These are phyloP conservation scores for Acanthurus lineatus DNA, from an alignment of 2,797 vertebrate genomes.

Conservation along the genomic window DNA sequence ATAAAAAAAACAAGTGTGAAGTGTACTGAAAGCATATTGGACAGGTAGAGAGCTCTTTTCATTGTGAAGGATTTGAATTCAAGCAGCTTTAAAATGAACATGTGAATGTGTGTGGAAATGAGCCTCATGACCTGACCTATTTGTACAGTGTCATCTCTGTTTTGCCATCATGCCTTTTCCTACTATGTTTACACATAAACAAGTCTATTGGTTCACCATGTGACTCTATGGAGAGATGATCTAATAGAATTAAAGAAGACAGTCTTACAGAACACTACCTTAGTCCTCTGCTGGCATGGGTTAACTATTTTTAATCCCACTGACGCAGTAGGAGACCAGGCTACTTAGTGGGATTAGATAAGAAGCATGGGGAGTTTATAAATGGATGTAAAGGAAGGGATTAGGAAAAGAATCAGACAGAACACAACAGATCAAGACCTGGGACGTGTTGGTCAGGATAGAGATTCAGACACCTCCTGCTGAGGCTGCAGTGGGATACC, in stretches of 20 bases:
- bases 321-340: slow-evolving; percentile 69
- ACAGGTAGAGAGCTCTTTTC: neutral
- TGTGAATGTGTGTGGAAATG: too few species aligned
- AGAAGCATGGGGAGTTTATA: slow-evolving; percentile 64
- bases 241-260: slow-evolving; percentile 64
- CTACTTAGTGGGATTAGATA: slow-evolving; percentile 60
- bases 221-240: slow-evolving; percentile 15
- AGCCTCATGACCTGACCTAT: too few species aligned
- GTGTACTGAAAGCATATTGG: neutral
- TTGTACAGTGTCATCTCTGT: too few species aligned
- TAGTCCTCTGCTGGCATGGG: slow-evolving; percentile 28
- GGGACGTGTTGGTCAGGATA: neutral
- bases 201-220: neutral
- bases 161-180: too few species aligned
- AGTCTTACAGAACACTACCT: slow-evolving; percentile 57
- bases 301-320: slow-evolving; percentile 65
- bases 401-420: slow-evolving; percentile 40
- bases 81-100: too few species aligned
- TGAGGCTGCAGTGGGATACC: slow-evolving; percentile 3
- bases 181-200: neutral
- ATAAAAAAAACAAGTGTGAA: neutral
- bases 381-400: slow-evolving; percentile 42
- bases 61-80: too few species aligned
- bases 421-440: slow-evolving; percentile 23
- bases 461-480: slow-evolving; percentile 25